Evolutionary conservation across 2,888 invertebrate species (phyloP).

Genomic region (Drosophila sordidapex): DNA sequence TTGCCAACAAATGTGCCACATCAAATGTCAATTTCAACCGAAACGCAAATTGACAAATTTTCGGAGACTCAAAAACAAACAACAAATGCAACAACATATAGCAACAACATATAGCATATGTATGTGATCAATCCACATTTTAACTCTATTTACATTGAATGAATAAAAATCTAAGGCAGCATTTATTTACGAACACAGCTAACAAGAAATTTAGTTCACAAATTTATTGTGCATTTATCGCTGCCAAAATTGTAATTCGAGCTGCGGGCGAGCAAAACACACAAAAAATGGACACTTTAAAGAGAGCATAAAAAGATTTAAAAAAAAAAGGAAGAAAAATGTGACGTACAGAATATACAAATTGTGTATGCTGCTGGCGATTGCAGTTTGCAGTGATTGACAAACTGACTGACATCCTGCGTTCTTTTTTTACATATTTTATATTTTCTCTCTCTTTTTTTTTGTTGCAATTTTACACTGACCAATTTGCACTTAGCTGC

Average conservation of each 20-base stretch:
- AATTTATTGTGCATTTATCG: constrained; percentile 44
- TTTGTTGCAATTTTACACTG: constrained; percentile 39
- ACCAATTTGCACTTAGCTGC: constrained; percentile 68
- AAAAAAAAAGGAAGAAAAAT: neutral
- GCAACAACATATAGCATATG: neutral
- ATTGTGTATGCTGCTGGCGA: constrained; percentile 18
- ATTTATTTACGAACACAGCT: constrained; percentile 28
- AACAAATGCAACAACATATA: neutral
- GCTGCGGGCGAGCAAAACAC: constrained; percentile 14
- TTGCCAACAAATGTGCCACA: constrained; percentile 55
- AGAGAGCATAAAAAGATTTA: constrained; percentile 5
- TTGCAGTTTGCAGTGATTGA: constrained; percentile 38
- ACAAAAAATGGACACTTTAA: constrained; percentile 16
- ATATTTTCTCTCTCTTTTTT: neutral
- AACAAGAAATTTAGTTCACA: constrained; percentile 28
- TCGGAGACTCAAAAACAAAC: constrained; percentile 21
- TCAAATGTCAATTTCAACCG: constrained; percentile 64
- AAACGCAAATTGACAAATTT: constrained; percentile 54
- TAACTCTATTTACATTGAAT: constrained; percentile 27
- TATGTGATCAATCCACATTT: constrained; percentile 11
- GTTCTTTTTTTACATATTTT: neutral
- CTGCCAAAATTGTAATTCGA: constrained; percentile 45
- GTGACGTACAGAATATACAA: constrained; percentile 12
- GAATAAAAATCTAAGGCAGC: constrained; percentile 25
- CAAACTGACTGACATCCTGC: constrained; percentile 46